Evolutionary conservation across 2,888 invertebrate genomes (phyloP).

Genomic region (Dermolepida albohirtum): DNA sequence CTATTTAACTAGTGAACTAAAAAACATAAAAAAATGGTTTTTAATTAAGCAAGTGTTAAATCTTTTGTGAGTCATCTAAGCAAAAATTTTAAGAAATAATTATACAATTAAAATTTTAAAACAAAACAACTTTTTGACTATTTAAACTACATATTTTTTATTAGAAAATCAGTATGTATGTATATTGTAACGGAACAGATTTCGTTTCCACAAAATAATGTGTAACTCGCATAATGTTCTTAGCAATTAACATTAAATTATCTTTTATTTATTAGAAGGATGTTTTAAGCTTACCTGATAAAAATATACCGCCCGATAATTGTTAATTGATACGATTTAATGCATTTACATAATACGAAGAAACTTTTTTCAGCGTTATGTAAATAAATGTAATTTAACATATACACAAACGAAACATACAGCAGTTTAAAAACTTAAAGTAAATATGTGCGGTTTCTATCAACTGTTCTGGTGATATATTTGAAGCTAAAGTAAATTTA

Average conservation of each 20-base stretch:
- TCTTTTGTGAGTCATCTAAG: no score
- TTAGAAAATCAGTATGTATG: no score
- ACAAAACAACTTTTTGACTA: no score
- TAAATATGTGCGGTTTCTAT: conserved; percentile 34
- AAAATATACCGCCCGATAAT: conserved; percentile 5
- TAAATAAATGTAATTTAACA: conserved; percentile 13
- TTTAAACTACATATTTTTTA: no score
- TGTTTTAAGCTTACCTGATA: not conserved
- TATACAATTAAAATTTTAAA: no score
- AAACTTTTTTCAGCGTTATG: conserved; percentile 6
- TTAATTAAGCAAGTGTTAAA: no score
- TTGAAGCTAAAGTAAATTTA: conserved; percentile 38
- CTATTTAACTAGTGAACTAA: no score
- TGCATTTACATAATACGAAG: conserved; percentile 14
- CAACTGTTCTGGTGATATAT: conserved; percentile 33
- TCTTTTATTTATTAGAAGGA: not conserved
- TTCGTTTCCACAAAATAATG: no score
- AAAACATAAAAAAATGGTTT: no score
- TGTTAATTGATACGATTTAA: conserved; percentile 1
- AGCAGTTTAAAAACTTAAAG: conserved; percentile 23
- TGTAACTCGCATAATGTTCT: not conserved
- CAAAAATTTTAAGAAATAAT: no score
- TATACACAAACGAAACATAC: conserved; percentile 9
- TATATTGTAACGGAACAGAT: no score
- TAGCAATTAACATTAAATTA: not conserved